Percentiles rank a stretch among this genome's conserved stretches.
These are phyloP conservation scores for Eumeta japonica DNA, from an alignment of 1,140 invertebrate species.

Conservation along the genomic window DNA sequence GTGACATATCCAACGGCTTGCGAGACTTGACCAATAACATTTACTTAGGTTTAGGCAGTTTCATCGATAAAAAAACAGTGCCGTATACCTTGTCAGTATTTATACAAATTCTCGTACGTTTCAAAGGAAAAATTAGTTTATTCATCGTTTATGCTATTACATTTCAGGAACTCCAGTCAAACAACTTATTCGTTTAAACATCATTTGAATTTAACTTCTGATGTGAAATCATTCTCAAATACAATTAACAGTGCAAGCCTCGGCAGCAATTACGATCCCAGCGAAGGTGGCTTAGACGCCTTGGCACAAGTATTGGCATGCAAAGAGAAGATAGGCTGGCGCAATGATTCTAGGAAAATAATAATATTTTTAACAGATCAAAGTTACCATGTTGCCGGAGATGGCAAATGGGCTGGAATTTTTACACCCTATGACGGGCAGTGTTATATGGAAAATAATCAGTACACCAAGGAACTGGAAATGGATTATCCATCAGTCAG, in stretches of 20 bases:
- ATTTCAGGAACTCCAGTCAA: slow-evolving; percentile 74
- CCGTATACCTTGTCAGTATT: slow-evolving; percentile 70
- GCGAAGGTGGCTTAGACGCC: slow-evolving; percentile 79
- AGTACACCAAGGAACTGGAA: slow-evolving; percentile 66
- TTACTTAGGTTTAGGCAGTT: slow-evolving; percentile 81
- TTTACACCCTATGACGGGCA: slow-evolving; percentile 80
- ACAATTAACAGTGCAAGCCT: slow-evolving; percentile 55
- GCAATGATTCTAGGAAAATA: slow-evolving; percentile 61
- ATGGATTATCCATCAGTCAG: slow-evolving; percentile 71
- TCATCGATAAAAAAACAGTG: slow-evolving; percentile 83
- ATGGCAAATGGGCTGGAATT: slow-evolving; percentile 77
- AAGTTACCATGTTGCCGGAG: slow-evolving; percentile 64
- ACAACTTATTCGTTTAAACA: slow-evolving; percentile 87
- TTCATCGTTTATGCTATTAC: slow-evolving; percentile 51
- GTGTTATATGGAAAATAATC: slow-evolving; percentile 70
- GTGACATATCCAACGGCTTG: slow-evolving; percentile 72
- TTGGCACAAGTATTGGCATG: slow-evolving; percentile 74
- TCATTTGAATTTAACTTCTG: slow-evolving; percentile 73
- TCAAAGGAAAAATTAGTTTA: slow-evolving; percentile 9
- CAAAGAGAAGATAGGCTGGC: slow-evolving; percentile 64
- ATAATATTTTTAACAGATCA: slow-evolving; percentile 65
- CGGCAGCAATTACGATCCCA: slow-evolving; percentile 70
- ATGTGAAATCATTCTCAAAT: slow-evolving; percentile 68
- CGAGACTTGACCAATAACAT: slow-evolving; percentile 79
- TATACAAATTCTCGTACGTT: slow-evolving; percentile 2